Conservation (phyloP, 1,140 invertebrate genomes). For the Sycobia sp. region DNA sequence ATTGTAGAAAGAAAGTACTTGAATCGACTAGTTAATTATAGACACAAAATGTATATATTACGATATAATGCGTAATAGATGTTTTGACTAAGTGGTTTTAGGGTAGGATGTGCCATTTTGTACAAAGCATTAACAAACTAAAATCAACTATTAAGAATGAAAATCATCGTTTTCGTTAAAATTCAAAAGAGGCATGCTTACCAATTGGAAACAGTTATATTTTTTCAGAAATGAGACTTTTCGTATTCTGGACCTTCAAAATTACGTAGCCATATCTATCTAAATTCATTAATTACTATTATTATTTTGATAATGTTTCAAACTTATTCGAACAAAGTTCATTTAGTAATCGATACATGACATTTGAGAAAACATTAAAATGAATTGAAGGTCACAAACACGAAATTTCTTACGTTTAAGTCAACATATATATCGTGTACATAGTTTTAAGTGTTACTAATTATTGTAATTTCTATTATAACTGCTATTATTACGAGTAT, state of each 20-base stretch:
- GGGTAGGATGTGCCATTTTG: constrained; percentile 60
- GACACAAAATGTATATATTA: constrained; percentile 18
- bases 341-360: constrained; percentile 22
- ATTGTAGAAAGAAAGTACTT: constrained; percentile 50
- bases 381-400: constrained; percentile 36
- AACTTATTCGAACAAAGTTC: no score
- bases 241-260: constrained; percentile 34
- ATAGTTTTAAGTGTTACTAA: constrained; percentile 52
- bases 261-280: no score
- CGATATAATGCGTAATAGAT: constrained; percentile 13
- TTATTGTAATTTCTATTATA: constrained; percentile 44
- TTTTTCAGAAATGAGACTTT: constrained; percentile 31
- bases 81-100: constrained; percentile 42
- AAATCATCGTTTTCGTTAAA: constrained; percentile 37
- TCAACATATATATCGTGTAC: constrained; percentile 48
- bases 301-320: not conserved
- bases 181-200: constrained; percentile 25
- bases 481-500: constrained; percentile 18
- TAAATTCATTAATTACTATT: constrained; percentile 1
- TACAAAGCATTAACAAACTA: constrained; percentile 43
- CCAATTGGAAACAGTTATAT: constrained; percentile 27
- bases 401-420: constrained; percentile 37
- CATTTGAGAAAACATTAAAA: no score
- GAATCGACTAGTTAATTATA: constrained; percentile 41
- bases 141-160: constrained; percentile 40